Conservation (phyloP, 2,113 vertebrate genomes). For the Aleadryas rufinucha region DNA sequence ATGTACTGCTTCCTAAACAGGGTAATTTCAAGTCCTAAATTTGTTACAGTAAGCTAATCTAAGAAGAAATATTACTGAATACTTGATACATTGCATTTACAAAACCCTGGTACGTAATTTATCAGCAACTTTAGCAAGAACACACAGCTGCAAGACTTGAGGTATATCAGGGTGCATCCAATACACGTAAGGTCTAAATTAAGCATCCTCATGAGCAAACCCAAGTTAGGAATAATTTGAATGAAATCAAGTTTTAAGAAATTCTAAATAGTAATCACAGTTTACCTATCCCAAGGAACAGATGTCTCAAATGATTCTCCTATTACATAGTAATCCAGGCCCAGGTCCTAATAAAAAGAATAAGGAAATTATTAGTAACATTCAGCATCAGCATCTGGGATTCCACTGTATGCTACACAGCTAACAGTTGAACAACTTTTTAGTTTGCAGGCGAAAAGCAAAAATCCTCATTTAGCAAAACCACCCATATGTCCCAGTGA, state of each 20-base stretch:
- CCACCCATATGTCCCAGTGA: not conserved
- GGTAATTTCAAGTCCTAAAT: not conserved
- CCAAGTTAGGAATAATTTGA: not conserved
- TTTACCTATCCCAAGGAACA: slow-evolving; percentile 98
- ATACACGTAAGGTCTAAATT: not conserved
- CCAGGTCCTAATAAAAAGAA: slow-evolving; percentile 84
- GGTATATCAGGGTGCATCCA: not conserved
- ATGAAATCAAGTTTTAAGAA: not conserved
- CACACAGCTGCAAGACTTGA: not conserved
- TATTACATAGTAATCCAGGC: slow-evolving; percentile 93
- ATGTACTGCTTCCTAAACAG: not conserved
- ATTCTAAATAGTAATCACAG: not conserved
- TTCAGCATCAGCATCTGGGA: not conserved
- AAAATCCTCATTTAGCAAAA: not conserved
- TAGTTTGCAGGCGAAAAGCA: not conserved
- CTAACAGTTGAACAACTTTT: not conserved
- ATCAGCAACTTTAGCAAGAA: not conserved
- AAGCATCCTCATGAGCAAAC: not conserved
- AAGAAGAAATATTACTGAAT: not conserved
- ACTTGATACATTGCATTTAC: not conserved
- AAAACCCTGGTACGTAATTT: not conserved
- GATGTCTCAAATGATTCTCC: slow-evolving; percentile 99
- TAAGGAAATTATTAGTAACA: slow-evolving; percentile 31
- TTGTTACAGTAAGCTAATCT: not conserved
- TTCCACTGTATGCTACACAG: not conserved